These are phyloP conservation scores for Gadopsis bispinosus DNA, from an alignment of 2,797 vertebrate species.

Conservation along the genomic window DNA sequence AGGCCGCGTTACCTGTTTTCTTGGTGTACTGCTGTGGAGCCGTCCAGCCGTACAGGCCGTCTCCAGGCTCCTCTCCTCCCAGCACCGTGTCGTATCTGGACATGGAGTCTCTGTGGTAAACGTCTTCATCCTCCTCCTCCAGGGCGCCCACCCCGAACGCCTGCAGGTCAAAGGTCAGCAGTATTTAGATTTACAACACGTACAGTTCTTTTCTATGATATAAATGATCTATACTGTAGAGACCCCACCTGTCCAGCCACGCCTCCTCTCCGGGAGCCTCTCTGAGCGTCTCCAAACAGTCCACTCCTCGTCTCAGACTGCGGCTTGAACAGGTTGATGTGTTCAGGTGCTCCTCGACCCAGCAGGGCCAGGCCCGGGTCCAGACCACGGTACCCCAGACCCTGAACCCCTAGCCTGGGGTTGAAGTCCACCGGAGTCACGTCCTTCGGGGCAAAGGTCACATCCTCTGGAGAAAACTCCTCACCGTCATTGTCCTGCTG, in stretches of 20 bases:
- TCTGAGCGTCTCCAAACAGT: conserved; percentile 82
- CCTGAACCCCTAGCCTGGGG: conserved; percentile 88
- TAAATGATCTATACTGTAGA: fast-evolving
- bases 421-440: conserved; percentile 91
- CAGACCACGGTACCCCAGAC: conserved; percentile 92
- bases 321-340: conserved; percentile 85
- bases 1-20: conserved; percentile 71
- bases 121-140: conserved; percentile 96
- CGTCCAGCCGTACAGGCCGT: conserved; percentile 95
- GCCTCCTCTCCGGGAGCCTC: conserved; percentile 84
- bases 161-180: conserved; percentile 73
- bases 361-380: conserved; percentile 89
- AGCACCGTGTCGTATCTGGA: conserved; percentile 91
- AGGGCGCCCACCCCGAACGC: conserved; percentile 95
- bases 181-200: fast-evolving
- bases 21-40: conserved; percentile 90
- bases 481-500: conserved; percentile 89
- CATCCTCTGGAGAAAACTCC: conserved; percentile 90
- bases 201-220: background rate
- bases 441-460: conserved; percentile 95
- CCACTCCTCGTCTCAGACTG: conserved; percentile 78
- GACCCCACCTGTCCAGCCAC: conserved; percentile 90
- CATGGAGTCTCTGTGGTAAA: conserved; percentile 92
- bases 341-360: conserved; percentile 74
- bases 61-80: conserved; percentile 93